These are phyloP conservation scores for Trematocara macrostoma DNA, from an alignment of 2,113 vertebrate genomes.

Conservation along the genomic window DNA sequence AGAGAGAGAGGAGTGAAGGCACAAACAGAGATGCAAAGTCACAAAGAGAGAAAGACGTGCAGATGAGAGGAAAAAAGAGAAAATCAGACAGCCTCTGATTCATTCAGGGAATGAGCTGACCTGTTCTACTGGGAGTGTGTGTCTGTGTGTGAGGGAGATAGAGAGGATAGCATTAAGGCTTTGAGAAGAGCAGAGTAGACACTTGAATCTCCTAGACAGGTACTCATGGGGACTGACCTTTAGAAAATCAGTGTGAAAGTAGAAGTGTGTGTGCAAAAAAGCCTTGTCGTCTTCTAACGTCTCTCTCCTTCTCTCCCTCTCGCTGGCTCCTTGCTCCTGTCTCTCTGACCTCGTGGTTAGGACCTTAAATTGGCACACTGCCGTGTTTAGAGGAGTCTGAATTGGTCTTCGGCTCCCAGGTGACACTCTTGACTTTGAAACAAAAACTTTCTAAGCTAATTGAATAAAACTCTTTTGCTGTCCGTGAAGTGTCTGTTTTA, in stretches of 20 bases:
- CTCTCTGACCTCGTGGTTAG: slow-evolving; percentile 45
- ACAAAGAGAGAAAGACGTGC: background rate
- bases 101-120: slow-evolving; percentile 28
- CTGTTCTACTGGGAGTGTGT: background rate
- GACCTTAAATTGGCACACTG: slow-evolving; percentile 54
- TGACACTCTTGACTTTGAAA: slow-evolving; percentile 57
- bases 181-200: slow-evolving; percentile 16
- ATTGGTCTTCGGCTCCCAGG: slow-evolving; percentile 32
- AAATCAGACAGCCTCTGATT: slow-evolving; percentile 7
- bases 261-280: background rate
- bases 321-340: background rate
- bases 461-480: slow-evolving; percentile 29
- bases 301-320: background rate
- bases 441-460: slow-evolving; percentile 59
- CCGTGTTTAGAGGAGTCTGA: slow-evolving; percentile 31
- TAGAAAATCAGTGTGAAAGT: slow-evolving; percentile 47
- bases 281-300: background rate
- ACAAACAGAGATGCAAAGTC: background rate
- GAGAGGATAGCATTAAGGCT: slow-evolving; percentile 15
- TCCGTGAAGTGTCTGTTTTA: slow-evolving; percentile 4
- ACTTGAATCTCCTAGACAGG: slow-evolving; percentile 29
- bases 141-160: background rate
- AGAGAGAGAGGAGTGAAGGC: background rate
- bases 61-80: background rate
- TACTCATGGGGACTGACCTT: slow-evolving; percentile 57